Base-by-base conservation (phyloP, 2,888 invertebrate genomes). In the Trachelus iudaicus region DNA sequence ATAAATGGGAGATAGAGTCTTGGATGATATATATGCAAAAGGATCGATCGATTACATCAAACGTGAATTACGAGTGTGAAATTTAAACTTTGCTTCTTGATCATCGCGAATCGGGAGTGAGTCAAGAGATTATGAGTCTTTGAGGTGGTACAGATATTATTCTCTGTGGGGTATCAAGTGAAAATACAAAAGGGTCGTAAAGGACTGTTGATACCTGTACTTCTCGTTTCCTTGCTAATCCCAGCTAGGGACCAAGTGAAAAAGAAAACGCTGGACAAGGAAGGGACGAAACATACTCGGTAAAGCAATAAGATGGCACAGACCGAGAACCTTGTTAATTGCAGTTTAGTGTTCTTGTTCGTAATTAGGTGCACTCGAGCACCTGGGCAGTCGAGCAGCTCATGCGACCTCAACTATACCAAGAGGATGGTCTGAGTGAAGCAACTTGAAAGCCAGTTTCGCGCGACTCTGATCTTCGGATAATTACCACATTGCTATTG, bases 271-370 rank as follows among this genome's bases (percentile, higher is more conserved):
- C 23, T 68, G 12, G 12, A 71, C 68, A 71, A 71, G 11, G 69
- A n/a, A 75, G 34, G 31, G 15, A 69, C 11, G 75, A 30, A n/a
- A 15, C 56, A 56, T 23, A 23, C 56, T 56, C 56, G 15, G 75
- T 12, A 77, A 76, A 82, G 84, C 86, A 88, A 83, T 84, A 85
- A 86, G 85, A 88, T 86, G 86, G 87, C 87, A 82, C 82, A 79
- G 81, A 69, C 76, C 76, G 81, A 76, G 82, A 85, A 83, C 83
- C 88, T 89, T 86, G 89, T 90, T 90, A 90, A 90, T 90, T 90
- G 89, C 89, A 89, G 88, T 90, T 90, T 90, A 90, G 90, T 88
- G 88, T 87, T 90, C 89, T 88, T 85, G 86, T 86, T 88, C 86
- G 88, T 90, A 90, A 90, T 90, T 90, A 90, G 89, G 87, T 87